phyloP scores from a whole-genome alignment of 1,140 invertebrate genomes.

The Drosophila chauvacae region DNA sequence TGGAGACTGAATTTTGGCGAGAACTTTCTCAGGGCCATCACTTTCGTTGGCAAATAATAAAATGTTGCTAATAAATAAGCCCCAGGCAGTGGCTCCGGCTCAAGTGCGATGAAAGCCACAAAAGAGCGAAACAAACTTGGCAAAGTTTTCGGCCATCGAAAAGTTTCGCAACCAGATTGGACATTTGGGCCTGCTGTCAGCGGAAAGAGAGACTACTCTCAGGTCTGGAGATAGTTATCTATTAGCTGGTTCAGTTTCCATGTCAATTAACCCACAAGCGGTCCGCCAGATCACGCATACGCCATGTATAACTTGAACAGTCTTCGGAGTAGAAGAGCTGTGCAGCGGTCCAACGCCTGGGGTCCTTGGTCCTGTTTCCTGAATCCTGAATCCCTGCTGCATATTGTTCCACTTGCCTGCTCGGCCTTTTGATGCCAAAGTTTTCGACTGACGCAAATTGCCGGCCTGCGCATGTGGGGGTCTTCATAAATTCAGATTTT shows the following conservation, averaged over 20 bases:
- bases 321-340: background rate
- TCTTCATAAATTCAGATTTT: slow-evolving; percentile 77
- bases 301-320: slow-evolving; percentile 31
- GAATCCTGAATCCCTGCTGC: slow-evolving; percentile 17
- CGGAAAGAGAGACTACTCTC: slow-evolving; percentile 9
- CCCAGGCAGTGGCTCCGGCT: slow-evolving; percentile 9
- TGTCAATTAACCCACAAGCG: slow-evolving; percentile 37
- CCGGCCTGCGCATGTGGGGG: slow-evolving; percentile 22
- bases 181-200: slow-evolving; percentile 43
- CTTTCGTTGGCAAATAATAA: slow-evolving; percentile 67
- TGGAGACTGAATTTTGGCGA: slow-evolving; percentile 10
- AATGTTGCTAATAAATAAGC: slow-evolving; percentile 79
- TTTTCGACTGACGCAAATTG: slow-evolving; percentile 40
- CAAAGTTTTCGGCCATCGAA: slow-evolving; percentile 54
- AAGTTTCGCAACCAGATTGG: slow-evolving; percentile 60
- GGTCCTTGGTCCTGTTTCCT: background rate
- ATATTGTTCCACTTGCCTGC: slow-evolving; percentile 64
- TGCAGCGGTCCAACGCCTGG: slow-evolving; percentile 40
- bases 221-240: slow-evolving; percentile 35
- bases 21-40: slow-evolving; percentile 39
- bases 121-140: slow-evolving; percentile 56
- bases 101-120: slow-evolving; percentile 24
- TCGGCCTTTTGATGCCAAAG: slow-evolving; percentile 60
- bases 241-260: slow-evolving; percentile 27
- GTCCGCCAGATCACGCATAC: slow-evolving; percentile 31